Evolutionary conservation across 2,888 invertebrate genomes (phyloP).

Genomic region (Drosophila eohydei): DNA sequence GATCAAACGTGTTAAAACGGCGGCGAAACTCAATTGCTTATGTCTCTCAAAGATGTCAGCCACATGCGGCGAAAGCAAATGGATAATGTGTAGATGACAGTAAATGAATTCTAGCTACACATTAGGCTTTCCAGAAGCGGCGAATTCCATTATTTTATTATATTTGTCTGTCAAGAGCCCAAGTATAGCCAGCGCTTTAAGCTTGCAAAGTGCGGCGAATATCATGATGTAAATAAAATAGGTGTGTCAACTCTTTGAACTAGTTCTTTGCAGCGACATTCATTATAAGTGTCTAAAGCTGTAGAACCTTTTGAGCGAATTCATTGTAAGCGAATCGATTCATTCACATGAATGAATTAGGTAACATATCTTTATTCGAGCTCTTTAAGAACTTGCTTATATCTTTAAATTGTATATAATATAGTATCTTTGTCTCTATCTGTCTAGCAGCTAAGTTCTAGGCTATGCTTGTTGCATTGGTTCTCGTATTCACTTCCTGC

Average conservation of each 20-base stretch:
- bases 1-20: conserved; percentile 19
- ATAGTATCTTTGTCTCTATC: too few relatives aligned
- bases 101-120: neutral
- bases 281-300: neutral
- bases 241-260: neutral
- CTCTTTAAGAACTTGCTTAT: too few relatives aligned
- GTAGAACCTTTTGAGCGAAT: neutral
- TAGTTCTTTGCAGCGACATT: neutral
- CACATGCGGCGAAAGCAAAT: conserved; percentile 1
- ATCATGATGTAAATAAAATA: neutral
- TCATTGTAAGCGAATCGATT: neutral
- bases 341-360: too few relatives aligned
- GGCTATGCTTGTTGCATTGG: neutral
- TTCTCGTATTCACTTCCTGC: neutral
- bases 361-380: too few relatives aligned
- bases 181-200: neutral
- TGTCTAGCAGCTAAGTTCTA: too few relatives aligned
- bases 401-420: too few relatives aligned
- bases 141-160: neutral
- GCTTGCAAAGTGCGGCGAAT: neutral
- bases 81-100: neutral
- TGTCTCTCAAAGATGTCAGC: neutral
- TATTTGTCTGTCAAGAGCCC: neutral
- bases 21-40: conserved; percentile 31
- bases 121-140: neutral